phyloP scores from a whole-genome alignment of 1,140 invertebrate genomes.

The Melitaea cinxia region DNA sequence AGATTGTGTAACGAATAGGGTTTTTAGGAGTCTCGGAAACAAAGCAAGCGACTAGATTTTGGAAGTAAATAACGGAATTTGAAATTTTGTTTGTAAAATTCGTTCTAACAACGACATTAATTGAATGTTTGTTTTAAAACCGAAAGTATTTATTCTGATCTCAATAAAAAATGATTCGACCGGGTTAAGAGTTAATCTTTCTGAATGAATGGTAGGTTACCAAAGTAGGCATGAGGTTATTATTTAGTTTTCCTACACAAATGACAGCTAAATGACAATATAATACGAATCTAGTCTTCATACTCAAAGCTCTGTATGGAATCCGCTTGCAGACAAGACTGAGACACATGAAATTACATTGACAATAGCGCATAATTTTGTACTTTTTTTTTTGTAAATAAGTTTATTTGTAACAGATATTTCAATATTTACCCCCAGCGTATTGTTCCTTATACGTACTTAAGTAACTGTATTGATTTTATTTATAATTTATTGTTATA shows the following conservation, averaged over 20 bases:
- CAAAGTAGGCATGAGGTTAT: constrained; percentile 73
- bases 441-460: constrained; percentile 66
- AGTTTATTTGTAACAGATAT: constrained; percentile 38
- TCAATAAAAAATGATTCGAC: constrained; percentile 14
- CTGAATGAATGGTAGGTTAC: constrained; percentile 67
- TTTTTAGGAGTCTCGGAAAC: constrained; percentile 6
- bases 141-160: constrained; percentile 16
- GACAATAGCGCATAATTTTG: constrained; percentile 54
- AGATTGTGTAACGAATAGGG: neutral
- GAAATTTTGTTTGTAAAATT: constrained; percentile 4
- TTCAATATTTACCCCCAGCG: constrained; percentile 37
- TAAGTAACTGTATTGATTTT: constrained; percentile 60
- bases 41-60: constrained; percentile 2
- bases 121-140: constrained; percentile 7
- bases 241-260: constrained; percentile 45
- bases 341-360: constrained; percentile 55
- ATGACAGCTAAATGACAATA: constrained; percentile 63
- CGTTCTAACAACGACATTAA: neutral
- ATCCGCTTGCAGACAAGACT: constrained; percentile 62
- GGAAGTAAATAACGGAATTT: neutral
- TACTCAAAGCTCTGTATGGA: constrained; percentile 63
- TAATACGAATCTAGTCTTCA: constrained; percentile 70
- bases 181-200: constrained; percentile 40
- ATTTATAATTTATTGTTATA: constrained; percentile 77
- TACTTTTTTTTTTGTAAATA: constrained; percentile 68